These are phyloP conservation scores for Electrophaes corylata DNA, from an alignment of 2,888 invertebrate genomes.

Conservation along the genomic window DNA sequence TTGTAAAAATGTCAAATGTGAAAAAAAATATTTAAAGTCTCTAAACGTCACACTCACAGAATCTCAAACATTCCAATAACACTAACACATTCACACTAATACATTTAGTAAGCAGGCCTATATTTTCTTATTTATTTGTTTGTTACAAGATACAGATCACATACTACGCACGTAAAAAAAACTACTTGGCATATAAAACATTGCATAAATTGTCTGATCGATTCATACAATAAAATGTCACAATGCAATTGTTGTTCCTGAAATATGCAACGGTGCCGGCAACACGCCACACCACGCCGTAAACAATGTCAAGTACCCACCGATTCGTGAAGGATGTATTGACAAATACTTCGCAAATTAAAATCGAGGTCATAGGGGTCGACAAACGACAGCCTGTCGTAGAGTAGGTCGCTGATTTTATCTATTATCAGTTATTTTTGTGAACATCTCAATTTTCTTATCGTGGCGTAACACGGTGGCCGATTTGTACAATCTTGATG, in stretches of 20 bases:
- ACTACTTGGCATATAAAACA: background rate
- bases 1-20: no score
- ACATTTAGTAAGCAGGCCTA: no score
- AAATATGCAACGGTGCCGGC: slow-evolving; percentile 14
- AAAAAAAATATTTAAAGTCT: no score
- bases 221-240: slow-evolving; percentile 1
- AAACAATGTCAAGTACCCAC: slow-evolving; percentile 30
- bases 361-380: slow-evolving; percentile 35
- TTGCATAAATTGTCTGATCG: background rate
- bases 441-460: background rate
- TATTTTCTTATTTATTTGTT: no score
- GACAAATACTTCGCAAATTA: slow-evolving; percentile 39
- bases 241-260: slow-evolving; percentile 10
- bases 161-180: background rate
- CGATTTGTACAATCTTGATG: background rate
- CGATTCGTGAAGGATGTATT: slow-evolving; percentile 48
- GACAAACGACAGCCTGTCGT: background rate
- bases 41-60: no score
- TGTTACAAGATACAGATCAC: no score
- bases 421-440: background rate
- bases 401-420: background rate
- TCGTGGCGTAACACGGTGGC: background rate
- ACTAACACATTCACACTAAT: no score
- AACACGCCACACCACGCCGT: slow-evolving; percentile 24
- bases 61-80: no score